A percentile compares a stretch with the other conserved stretches of the same genome.
Evolutionary conservation across 2,113 vertebrate species (phyloP).

Genomic region (Petrocephalus zakoni): DNA sequence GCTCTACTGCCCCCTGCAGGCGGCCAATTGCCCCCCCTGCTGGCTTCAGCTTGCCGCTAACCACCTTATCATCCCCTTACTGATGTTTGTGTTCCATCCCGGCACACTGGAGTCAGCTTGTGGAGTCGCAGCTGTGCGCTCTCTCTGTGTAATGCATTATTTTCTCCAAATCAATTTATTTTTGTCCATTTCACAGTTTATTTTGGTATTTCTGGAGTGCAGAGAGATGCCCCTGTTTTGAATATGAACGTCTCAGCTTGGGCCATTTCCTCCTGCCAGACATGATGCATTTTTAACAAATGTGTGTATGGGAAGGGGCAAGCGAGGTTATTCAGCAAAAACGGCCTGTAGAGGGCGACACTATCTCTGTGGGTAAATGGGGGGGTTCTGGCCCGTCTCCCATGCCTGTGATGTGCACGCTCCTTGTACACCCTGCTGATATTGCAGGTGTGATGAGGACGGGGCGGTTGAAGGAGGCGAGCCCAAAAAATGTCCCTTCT

Average conservation of each 20-base stretch:
- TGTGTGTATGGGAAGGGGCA: background rate
- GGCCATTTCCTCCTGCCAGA: background rate
- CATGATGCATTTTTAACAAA: background rate
- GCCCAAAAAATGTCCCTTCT: constrained; percentile 78
- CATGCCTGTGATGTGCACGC: background rate
- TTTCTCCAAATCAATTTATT: background rate
- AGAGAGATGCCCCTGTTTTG: background rate
- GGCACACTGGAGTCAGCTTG: background rate
- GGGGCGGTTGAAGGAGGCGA: constrained; percentile 71
- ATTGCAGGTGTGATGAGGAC: constrained; percentile 73
- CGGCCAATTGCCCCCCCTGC: background rate
- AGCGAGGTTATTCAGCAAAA: background rate
- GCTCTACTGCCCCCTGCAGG: background rate
- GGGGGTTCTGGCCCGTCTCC: background rate
- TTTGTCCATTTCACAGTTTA: background rate
- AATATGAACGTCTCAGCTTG: background rate
- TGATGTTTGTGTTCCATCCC: background rate
- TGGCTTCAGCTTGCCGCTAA: background rate
- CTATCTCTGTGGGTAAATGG: background rate
- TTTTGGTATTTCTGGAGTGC: constrained; percentile 1
- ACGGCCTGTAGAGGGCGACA: background rate
- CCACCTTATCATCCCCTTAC: background rate
- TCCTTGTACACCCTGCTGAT: constrained; percentile 22
- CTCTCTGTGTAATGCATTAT: background rate
- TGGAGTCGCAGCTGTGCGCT: background rate